Evolutionary conservation across 2,888 invertebrate genomes (phyloP).

Genomic region (Drosophila merina): DNA sequence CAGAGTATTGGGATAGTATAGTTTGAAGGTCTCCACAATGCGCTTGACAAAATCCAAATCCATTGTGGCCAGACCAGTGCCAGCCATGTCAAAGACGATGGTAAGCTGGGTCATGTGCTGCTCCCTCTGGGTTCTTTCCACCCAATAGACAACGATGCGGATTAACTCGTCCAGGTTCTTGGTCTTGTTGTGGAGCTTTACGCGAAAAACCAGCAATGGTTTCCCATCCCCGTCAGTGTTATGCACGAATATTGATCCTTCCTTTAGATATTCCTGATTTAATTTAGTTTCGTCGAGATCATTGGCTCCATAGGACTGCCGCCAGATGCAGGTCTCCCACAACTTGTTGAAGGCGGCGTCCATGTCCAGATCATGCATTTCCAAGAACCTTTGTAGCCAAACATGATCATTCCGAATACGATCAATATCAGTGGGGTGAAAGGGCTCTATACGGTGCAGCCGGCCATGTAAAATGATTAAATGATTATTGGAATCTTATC

Average conservation of each 20-base stretch:
- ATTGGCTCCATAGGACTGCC: constrained; percentile 90
- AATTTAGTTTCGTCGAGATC: constrained; percentile 90
- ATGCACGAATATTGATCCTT: constrained; percentile 91
- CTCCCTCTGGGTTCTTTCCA: constrained; percentile 85
- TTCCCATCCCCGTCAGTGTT: constrained; percentile 93
- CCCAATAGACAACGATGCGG: constrained; percentile 93
- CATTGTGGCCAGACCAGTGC: constrained; percentile 93
- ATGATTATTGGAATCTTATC: constrained; percentile 18
- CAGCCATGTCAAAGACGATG: constrained; percentile 95
- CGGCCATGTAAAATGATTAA: not conserved
- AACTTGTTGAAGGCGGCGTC: constrained; percentile 90
- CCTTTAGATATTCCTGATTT: constrained; percentile 89
- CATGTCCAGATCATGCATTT: constrained; percentile 89
- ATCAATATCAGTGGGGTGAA: constrained; percentile 89
- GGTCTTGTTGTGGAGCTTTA: constrained; percentile 91
- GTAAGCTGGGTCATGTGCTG: constrained; percentile 91
- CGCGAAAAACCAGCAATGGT: constrained; percentile 90
- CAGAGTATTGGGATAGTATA: constrained; percentile 93
- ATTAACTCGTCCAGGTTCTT: constrained; percentile 91
- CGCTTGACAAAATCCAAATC: constrained; percentile 96
- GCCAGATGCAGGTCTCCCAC: constrained; percentile 92
- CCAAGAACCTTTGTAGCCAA: constrained; percentile 90
- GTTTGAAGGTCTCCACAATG: constrained; percentile 93
- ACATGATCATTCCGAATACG: constrained; percentile 88
- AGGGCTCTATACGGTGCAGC: constrained; percentile 47